Evolutionary conservation across 2,888 invertebrate genomes (phyloP), one percentile per base, ranked within the genome.

Genomic region (Ichneumoninae sp.): DNA sequence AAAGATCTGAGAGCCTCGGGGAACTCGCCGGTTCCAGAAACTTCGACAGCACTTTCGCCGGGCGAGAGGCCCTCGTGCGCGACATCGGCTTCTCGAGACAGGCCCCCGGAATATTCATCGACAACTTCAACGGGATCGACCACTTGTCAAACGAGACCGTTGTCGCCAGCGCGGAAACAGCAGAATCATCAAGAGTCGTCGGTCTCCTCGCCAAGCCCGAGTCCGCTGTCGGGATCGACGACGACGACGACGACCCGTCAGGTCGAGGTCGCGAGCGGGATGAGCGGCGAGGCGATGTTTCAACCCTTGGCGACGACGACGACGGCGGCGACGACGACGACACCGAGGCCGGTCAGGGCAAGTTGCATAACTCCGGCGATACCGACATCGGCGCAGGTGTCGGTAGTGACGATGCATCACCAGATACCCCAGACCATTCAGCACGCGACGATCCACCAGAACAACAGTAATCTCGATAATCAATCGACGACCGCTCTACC

Each of bases 1-100:
- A 87, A 87, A 69, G 87, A 87, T 8, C 66, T 54, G 19, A 65
- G 85, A 40, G 81, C 79, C 57, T 88, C 88, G 50, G 89, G 87
- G 50, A 86, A 78, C 7, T 77, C 66, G 71, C 79, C 47, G 13
- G 3, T 69, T 2, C 36, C 68, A 50, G 77, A 79, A 54, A 16
- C 54, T 22, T 10, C 44, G 57, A 44, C 75, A 57, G 5, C 68
- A 6, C 19, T 44, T 22, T 63, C 50, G 19, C 13, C 82, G 19
- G 65, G 66, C 22, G 60, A 69, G 3, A 52, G 65, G 26, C 50
- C 50, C 6, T 50, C 81, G 26, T 57, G 19, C 57, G 13, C 19
- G 33, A 75, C 44, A 60, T 75, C 85, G 0, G 68, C 60, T 26
- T 74, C 82, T 16, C 63, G 63, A 3, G 47, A 66, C 5, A 70